Evolutionary conservation across 2,113 vertebrate genomes (phyloP).

Genomic region (Stomatorhinus ivindoensis): DNA sequence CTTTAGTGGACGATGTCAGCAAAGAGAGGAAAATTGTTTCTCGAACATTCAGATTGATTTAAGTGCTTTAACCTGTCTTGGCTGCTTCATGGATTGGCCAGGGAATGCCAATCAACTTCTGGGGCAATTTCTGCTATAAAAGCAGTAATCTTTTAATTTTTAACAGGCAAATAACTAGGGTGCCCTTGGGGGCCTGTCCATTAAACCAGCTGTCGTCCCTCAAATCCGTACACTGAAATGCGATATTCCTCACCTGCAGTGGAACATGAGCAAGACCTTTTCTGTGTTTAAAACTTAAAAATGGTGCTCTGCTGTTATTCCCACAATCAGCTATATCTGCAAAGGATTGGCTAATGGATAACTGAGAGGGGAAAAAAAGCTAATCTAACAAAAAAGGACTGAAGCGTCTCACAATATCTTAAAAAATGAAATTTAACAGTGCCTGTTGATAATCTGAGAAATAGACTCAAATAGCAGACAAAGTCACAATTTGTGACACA

Average conservation of each 20-base stretch:
- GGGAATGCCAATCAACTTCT: constrained; percentile 50
- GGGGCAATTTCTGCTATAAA: constrained; percentile 38
- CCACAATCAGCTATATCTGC: neutral
- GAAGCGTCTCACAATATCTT: neutral
- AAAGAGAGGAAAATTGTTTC: constrained; percentile 40
- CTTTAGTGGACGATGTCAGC: constrained; percentile 14
- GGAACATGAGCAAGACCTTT: neutral
- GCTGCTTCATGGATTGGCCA: constrained; percentile 49
- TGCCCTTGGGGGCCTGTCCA: constrained; percentile 32
- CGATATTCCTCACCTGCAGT: neutral
- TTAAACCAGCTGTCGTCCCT: constrained; percentile 36
- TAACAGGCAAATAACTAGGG: constrained; percentile 52
- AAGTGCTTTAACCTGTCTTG: constrained; percentile 53
- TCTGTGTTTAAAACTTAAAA: neutral
- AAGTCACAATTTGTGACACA: neutral
- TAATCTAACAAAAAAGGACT: neutral
- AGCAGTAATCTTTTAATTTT: constrained; percentile 14
- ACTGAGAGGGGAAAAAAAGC: neutral
- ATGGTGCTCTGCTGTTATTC: neutral
- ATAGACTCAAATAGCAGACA: neutral
- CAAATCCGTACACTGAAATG: constrained; percentile 15
- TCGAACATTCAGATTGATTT: constrained; percentile 46
- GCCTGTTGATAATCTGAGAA: neutral
- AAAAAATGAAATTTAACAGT: neutral
- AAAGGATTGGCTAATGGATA: neutral